Evolutionary conservation across 2,113 vertebrate genomes (phyloP).

Genomic region (Geococcyx californianus): DNA sequence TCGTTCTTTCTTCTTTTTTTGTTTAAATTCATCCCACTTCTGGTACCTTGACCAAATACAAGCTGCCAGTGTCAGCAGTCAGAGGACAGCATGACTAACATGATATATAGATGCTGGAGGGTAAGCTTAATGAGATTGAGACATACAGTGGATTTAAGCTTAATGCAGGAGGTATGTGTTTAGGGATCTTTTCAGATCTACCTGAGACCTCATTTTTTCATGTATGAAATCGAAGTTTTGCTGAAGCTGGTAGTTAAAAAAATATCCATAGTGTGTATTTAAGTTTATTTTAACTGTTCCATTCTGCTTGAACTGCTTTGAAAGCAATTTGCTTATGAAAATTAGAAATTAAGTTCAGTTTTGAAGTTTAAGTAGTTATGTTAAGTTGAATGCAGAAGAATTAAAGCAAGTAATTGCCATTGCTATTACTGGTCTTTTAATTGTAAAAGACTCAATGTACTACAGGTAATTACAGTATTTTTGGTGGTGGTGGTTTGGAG

Average conservation of each 20-base stretch:
- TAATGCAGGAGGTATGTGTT: neutral
- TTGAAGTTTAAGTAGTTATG: neutral
- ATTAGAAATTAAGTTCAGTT: neutral
- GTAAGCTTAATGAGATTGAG: neutral
- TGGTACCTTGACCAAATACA: neutral
- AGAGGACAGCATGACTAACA: neutral
- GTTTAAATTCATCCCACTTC: neutral
- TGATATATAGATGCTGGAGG: neutral
- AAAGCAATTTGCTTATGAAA: neutral
- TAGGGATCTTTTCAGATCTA: neutral
- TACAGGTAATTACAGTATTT: neutral
- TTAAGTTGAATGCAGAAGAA: neutral
- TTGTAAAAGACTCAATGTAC: neutral
- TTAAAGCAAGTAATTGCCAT: neutral
- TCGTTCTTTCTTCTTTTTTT: too few species aligned
- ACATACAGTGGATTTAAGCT: neutral
- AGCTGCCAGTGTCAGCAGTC: neutral
- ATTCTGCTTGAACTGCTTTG: neutral
- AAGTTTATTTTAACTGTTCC: neutral
- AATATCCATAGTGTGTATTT: neutral
- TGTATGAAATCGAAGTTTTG: neutral
- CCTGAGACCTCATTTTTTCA: neutral
- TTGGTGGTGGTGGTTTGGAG: neutral
- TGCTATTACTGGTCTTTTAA: neutral
- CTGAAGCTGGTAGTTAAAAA: neutral